Evolutionary conservation across 2,888 invertebrate species (phyloP).

Genomic region (Drosophila heteroneura): DNA sequence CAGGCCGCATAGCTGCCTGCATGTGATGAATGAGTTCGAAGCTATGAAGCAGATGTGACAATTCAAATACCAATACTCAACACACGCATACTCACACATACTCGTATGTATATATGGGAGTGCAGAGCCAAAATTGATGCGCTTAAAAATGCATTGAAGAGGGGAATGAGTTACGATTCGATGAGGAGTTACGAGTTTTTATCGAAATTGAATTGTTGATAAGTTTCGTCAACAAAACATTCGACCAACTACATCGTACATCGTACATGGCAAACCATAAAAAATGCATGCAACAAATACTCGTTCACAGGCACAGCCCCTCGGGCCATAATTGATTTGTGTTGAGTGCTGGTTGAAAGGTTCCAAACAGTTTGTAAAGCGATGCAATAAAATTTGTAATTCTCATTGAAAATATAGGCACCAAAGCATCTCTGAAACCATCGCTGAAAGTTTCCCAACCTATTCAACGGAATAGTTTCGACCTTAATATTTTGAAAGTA

Average conservation of each 20-base stretch:
- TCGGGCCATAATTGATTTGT: conserved; percentile 72
- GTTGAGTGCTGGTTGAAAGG: conserved; percentile 32
- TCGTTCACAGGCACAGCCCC: conserved; percentile 9
- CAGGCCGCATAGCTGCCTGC: conserved; percentile 65
- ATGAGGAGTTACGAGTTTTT: conserved; percentile 67
- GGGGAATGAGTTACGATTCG: conserved; percentile 58
- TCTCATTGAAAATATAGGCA: neutral
- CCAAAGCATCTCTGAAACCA: neutral
- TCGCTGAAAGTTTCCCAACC: neutral
- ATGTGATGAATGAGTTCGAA: conserved; percentile 78
- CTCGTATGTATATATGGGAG: conserved; percentile 8
- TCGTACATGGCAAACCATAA: conserved; percentile 14
- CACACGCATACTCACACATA: conserved; percentile 30
- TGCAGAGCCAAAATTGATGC: conserved; percentile 35
- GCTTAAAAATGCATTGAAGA: conserved; percentile 73
- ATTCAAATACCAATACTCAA: conserved; percentile 78
- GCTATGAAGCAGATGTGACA: conserved; percentile 80
- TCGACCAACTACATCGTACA: conserved; percentile 40
- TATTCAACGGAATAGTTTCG: neutral
- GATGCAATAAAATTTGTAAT: conserved; percentile 2
- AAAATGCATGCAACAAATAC: conserved; percentile 25
- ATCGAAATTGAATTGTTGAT: conserved; percentile 82
- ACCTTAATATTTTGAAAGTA: neutral
- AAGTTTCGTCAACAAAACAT: conserved; percentile 80
- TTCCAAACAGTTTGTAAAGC: conserved; percentile 20